Percentiles rank a stretch among this genome's conserved stretches.
These are phyloP conservation scores for Xenotilapia leptura DNA, from an alignment of 2,113 vertebrate genomes.

Conservation along the genomic window DNA sequence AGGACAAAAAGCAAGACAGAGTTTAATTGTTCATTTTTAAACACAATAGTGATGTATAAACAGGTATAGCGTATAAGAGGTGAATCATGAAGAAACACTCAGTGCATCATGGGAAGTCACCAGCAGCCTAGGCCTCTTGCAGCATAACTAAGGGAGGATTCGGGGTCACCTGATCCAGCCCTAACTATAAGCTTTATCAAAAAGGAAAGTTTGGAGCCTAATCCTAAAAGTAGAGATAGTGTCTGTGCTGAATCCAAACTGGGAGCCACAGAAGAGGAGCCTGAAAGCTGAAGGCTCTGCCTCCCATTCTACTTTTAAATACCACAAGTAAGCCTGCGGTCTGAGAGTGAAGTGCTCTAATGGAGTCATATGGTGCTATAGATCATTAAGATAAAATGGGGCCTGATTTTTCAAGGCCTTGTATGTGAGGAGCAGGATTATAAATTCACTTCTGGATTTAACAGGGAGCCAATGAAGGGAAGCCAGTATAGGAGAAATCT, in stretches of 20 bases:
- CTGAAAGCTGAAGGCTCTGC: neutral
- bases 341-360: neutral
- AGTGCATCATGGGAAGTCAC: neutral
- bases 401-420: neutral
- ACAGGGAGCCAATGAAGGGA: neutral
- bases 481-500: neutral
- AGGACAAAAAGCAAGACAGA: neutral
- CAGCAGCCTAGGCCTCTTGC: neutral
- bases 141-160: neutral
- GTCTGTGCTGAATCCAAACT: neutral
- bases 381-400: neutral
- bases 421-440: neutral
- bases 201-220: neutral
- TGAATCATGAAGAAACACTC: neutral
- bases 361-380: neutral
- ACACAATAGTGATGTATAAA: neutral
- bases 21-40: neutral
- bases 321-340: neutral
- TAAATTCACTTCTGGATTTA: neutral
- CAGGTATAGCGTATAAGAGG: neutral
- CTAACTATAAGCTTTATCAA: neutral
- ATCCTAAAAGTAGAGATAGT: neutral
- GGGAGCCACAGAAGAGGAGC: neutral
- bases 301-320: neutral
- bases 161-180: rapidly evolving